Percentiles rank a stretch among this genome's conserved stretches.
phyloP scores from a whole-genome alignment of 2,888 invertebrate genomes.

The Ornithoptera priamus region DNA sequence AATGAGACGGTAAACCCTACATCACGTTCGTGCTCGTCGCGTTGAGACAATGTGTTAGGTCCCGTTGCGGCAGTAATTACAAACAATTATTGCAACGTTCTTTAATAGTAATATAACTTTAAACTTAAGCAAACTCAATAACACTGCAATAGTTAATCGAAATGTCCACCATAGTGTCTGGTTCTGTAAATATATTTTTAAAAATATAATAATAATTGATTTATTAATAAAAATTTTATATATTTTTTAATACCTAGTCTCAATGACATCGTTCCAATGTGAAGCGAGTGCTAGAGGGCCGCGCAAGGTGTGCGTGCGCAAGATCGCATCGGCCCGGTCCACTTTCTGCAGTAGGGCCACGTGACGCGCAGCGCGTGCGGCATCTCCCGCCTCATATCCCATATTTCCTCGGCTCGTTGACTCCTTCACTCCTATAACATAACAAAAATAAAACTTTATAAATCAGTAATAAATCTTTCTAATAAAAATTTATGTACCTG shows the following conservation, averaged over 20 bases:
- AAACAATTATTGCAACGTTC: too few species aligned
- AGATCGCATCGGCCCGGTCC: slow-evolving; percentile 83
- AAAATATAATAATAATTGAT: too few species aligned
- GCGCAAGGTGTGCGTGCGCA: slow-evolving; percentile 82
- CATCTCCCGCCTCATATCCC: slow-evolving; percentile 76
- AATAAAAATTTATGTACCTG: background rate
- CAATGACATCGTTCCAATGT: slow-evolving; percentile 83
- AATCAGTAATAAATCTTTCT: background rate
- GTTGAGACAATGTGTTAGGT: too few species aligned
- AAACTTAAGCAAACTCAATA: too few species aligned
- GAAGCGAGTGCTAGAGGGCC: slow-evolving; percentile 77
- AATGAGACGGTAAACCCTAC: too few species aligned
- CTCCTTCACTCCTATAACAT: slow-evolving; percentile 43
- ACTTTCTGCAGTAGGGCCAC: slow-evolving; percentile 83
- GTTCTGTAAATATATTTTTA: too few species aligned
- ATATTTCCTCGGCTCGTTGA: slow-evolving; percentile 41
- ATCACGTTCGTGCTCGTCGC: too few species aligned
- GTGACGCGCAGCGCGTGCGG: slow-evolving; percentile 81
- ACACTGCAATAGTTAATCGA: too few species aligned
- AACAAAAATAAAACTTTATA: background rate
- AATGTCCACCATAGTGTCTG: too few species aligned
- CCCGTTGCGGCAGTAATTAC: too few species aligned
- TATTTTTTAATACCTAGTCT: slow-evolving; percentile 71
- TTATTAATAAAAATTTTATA: too few species aligned
- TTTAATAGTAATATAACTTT: too few species aligned